Evolutionary conservation across 2,113 vertebrate species (phyloP).

Genomic region (Chrysemys picta): DNA sequence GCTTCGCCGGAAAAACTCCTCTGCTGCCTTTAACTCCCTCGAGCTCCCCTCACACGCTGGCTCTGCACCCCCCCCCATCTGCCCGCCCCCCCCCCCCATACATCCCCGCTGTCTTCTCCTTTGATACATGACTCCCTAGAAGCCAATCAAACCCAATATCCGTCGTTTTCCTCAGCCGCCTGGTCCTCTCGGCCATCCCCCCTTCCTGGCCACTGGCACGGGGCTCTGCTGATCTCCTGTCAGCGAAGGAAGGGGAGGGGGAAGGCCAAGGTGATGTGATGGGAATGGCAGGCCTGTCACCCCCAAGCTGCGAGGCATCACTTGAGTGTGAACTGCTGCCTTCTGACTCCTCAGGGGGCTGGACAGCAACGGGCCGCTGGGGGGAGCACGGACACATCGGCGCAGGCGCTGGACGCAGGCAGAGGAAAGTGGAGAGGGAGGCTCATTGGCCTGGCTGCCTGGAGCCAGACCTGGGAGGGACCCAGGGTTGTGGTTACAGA

Average conservation of each 20-base stretch:
- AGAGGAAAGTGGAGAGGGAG: not conserved
- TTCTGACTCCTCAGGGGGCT: rapidly evolving
- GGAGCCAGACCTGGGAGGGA: not conserved
- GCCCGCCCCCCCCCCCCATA: too few relatives aligned
- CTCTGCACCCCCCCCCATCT: not conserved
- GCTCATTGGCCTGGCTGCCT: not conserved
- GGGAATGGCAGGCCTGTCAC: not conserved
- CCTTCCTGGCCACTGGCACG: not conserved
- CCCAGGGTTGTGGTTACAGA: not conserved
- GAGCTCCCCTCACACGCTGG: rapidly evolving
- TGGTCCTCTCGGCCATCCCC: rapidly evolving
- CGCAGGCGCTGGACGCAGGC: not conserved
- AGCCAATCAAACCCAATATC: not conserved
- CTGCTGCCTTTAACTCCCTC: not conserved
- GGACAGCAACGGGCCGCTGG: not conserved
- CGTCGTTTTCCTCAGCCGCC: rapidly evolving
- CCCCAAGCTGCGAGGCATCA: not conserved
- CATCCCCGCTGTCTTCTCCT: not conserved
- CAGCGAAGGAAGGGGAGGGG: not conserved
- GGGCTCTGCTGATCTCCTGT: not conserved
- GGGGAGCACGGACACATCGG: rapidly evolving
- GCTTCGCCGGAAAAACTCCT: not conserved
- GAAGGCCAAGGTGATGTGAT: not conserved
- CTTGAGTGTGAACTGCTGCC: not conserved
- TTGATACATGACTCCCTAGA: not conserved